Evolutionary conservation across 2,113 vertebrate genomes (phyloP), one percentile per base, ranked within the genome.

Genomic region (Megatriorchis doriae): DNA sequence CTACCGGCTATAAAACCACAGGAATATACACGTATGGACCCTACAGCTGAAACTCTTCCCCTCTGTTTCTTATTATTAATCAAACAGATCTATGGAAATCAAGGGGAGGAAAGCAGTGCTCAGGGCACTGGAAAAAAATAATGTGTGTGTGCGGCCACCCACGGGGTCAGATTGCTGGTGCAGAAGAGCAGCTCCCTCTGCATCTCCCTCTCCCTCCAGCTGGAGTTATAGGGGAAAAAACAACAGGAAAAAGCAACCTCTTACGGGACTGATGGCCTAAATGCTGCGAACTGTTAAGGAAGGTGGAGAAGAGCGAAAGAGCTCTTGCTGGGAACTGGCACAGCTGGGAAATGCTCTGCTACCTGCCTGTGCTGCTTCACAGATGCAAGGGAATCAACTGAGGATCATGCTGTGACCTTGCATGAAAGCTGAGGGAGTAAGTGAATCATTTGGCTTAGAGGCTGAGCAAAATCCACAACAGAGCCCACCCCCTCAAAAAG

Each of bases 131-230:
- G 10, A 31, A 88, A 63, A 67, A 88, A 93, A 74, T 5, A 36
- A 48, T 2, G 9, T 1, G 1, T 10, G 11, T 31, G n/a, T 43
- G 21, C 36, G 81, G 56, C 4, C 22, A 48, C 9, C 4, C 21
- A 5, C 0, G 3, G 63, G 45, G 42, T 80, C n/a, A 61, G 32
- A 36, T 0, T 10, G 27, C 23, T 65, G 16, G 0, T 19, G 36
- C 42, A 56, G 13, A 40, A 50, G 6, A 66, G 26, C 40, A 47
- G 48, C 38, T 88, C 8, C 29, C 7, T 56, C n/a, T 42, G 58
- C 4, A 0, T 34, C 14, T 5, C 6, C 1, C 45, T 31, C n/a
- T 25, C 61, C 40, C 15, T 79, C 22, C 43, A 82, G 18, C 25
- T 38, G 73, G 10, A 81, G 3, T 38, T 52, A 52, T 0, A 26